Evolutionary conservation across 2,888 invertebrate species (phyloP).

Genomic region (Calameuta filiformis): DNA sequence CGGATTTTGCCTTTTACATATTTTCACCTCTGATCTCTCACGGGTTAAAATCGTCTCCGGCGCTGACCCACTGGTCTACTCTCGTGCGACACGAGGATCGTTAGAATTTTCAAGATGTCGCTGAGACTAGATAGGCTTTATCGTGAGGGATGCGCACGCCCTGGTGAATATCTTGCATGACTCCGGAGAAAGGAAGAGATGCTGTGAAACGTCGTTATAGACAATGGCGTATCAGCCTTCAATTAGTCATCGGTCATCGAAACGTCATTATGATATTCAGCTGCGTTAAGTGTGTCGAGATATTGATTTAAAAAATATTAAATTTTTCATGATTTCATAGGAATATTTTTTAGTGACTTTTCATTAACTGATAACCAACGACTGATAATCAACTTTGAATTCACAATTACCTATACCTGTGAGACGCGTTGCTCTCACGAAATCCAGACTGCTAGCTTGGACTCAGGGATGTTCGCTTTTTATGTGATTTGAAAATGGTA

Average conservation of each 20-base stretch:
- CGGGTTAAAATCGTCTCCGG: background rate
- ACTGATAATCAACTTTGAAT: no score
- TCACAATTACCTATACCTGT: no score
- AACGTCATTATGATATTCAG: background rate
- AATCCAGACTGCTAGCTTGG: no score
- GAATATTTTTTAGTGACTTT: no score
- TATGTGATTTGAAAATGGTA: no score
- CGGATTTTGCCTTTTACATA: background rate
- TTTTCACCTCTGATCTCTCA: background rate
- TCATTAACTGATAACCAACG: no score
- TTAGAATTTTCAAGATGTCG: background rate
- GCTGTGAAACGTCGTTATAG: background rate
- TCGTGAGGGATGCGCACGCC: background rate
- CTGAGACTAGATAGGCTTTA: background rate
- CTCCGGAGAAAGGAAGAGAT: background rate
- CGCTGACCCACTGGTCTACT: slow-evolving; percentile 2
- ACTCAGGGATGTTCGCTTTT: no score
- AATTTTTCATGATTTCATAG: no score
- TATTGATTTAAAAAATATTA: background rate
- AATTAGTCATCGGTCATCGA: background rate
- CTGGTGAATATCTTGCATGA: background rate
- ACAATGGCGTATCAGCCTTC: background rate
- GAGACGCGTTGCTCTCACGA: no score
- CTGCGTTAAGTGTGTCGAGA: background rate
- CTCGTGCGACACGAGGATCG: background rate